These are phyloP conservation scores for Nymphalis urticae DNA, from an alignment of 2,888 invertebrate species.

Conservation along the genomic window DNA sequence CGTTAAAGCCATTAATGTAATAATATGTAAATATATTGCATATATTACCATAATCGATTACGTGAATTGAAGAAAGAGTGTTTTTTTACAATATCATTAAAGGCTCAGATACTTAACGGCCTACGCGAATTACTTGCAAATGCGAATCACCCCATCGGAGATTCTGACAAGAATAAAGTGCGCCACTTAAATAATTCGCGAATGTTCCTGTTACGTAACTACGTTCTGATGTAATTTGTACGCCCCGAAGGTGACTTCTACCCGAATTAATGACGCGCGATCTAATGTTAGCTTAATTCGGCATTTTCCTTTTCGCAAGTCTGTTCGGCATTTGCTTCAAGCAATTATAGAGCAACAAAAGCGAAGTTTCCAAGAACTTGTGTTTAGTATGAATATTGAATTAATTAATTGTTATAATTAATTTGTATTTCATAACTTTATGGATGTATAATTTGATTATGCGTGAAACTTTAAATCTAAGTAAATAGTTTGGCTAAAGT, in stretches of 20 bases:
- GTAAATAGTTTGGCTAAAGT: too few relatives aligned
- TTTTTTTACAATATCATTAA: constrained; percentile 6
- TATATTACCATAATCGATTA: neutral
- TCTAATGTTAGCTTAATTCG: constrained; percentile 40
- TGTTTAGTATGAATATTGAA: constrained; percentile 3
- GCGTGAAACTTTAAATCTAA: too few relatives aligned
- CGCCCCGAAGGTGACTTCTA: constrained; percentile 54
- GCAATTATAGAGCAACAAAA: neutral
- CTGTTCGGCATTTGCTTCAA: neutral
- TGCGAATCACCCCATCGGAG: constrained; percentile 21
- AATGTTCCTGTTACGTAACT: constrained; percentile 53
- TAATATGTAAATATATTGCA: neutral
- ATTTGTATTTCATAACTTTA: neutral
- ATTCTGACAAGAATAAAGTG: constrained; percentile 49
- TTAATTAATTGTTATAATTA: constrained; percentile 1
- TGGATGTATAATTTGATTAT: too few relatives aligned
- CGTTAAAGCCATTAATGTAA: too few relatives aligned
- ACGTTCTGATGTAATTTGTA: constrained; percentile 68
- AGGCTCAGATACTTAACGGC: neutral
- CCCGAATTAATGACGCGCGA: constrained; percentile 62
- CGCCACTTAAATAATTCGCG: constrained; percentile 56
- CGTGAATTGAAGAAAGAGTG: neutral
- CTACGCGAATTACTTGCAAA: constrained; percentile 16
- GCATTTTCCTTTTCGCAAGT: constrained; percentile 30
- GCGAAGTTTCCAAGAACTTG: constrained; percentile 3